phyloP scores from a whole-genome alignment of 2,113 vertebrate genomes.

The Onychostoma macrolepis region DNA sequence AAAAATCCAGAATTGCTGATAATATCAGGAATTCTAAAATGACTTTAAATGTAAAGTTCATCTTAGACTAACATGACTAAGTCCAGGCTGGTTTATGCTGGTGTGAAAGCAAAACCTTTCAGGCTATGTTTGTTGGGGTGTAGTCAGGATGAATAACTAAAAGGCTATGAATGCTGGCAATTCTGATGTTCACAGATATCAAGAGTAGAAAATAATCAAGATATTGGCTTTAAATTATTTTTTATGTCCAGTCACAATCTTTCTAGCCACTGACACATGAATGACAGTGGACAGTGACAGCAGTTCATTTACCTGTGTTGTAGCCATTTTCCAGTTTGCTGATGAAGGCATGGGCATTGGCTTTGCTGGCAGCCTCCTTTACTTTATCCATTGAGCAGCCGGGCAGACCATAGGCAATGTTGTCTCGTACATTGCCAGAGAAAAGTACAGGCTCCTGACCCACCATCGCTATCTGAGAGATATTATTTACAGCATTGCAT shows the following conservation, averaged over 20 bases:
- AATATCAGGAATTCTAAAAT: neutral
- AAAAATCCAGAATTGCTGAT: neutral
- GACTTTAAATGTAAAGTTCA: neutral
- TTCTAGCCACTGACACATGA: neutral
- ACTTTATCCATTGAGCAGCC: constrained; percentile 61
- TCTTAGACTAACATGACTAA: neutral
- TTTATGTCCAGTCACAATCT: neutral
- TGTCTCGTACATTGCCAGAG: constrained; percentile 71
- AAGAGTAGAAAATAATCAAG: neutral
- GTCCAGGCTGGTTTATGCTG: neutral
- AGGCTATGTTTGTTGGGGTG: neutral
- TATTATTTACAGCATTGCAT: neutral
- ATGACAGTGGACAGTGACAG: neutral
- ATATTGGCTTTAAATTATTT: neutral
- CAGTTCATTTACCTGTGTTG: constrained; percentile 64
- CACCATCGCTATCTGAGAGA: constrained; percentile 69
- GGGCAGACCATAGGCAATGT: constrained; percentile 73
- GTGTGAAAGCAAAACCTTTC: neutral
- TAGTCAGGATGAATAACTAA: neutral
- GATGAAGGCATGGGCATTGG: constrained; percentile 76
- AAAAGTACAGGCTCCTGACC: constrained; percentile 78
- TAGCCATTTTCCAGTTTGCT: constrained; percentile 67
- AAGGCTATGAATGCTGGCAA: neutral
- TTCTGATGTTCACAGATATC: neutral
- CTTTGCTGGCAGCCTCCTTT: constrained; percentile 70